Percentiles rank a stretch among this genome's conserved stretches.
Evolutionary conservation across 2,888 invertebrate species (phyloP).

Genomic region (Anoplius nigerrimus): DNA sequence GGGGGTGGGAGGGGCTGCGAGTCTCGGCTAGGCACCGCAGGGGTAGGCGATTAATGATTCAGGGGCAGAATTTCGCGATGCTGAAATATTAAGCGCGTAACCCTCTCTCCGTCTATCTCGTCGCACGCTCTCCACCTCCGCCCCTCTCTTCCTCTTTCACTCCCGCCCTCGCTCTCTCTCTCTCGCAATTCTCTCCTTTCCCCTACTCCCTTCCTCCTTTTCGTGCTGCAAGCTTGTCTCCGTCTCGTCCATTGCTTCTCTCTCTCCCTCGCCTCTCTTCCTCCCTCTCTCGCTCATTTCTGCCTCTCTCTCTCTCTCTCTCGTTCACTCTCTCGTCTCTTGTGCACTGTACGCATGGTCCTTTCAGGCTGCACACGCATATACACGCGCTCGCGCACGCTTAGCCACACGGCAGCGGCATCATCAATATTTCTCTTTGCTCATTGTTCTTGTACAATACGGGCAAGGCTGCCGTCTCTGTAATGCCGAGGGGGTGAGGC

Average conservation of each 20-base stretch:
- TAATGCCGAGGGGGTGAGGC: slow-evolving; percentile 52
- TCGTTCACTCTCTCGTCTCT: slow-evolving; percentile 35
- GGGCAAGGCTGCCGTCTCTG: slow-evolving; percentile 56
- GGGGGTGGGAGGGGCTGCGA: slow-evolving; percentile 27
- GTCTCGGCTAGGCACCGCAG: slow-evolving; percentile 54
- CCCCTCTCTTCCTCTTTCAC: slow-evolving; percentile 14
- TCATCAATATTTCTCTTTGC: slow-evolving; percentile 80
- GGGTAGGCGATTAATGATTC: slow-evolving; percentile 68
- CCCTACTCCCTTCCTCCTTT: neutral
- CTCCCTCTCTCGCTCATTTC: slow-evolving; percentile 39
- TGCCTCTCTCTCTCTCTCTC: slow-evolving; percentile 35
- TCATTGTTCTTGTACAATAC: slow-evolving; percentile 73
- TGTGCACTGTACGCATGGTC: slow-evolving; percentile 48
- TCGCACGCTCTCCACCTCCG: slow-evolving; percentile 13
- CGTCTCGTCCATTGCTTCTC: slow-evolving; percentile 31
- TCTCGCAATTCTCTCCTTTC: slow-evolving; percentile 12
- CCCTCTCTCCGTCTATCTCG: slow-evolving; percentile 56
- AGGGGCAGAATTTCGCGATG: slow-evolving; percentile 69
- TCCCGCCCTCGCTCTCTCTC: slow-evolving; percentile 16
- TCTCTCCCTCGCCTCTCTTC: slow-evolving; percentile 27
- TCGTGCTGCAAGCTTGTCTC: slow-evolving; percentile 11
- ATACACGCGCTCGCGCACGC: slow-evolving; percentile 27
- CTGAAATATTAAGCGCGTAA: slow-evolving; percentile 70
- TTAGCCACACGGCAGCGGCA: slow-evolving; percentile 56
- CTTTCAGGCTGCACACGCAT: slow-evolving; percentile 42